Evolutionary conservation across 2,113 vertebrate genomes (phyloP), one percentile per base, ranked within the genome.

Genomic region (Phalacrocorax pelagicus): DNA sequence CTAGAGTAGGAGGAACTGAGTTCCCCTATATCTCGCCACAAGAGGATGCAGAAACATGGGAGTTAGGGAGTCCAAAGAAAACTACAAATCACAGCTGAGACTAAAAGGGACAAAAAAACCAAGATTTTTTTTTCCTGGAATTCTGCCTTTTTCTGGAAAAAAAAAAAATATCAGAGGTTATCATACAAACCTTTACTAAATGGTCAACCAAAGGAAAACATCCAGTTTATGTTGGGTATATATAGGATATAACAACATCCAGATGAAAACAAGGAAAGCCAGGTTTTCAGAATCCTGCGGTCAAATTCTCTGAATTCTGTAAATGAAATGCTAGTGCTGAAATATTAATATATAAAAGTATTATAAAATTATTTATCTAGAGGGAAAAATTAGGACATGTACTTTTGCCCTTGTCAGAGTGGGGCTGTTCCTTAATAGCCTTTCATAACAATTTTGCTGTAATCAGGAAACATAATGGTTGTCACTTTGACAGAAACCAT

Each of bases 201-300:
- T 44, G 8, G 10, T 59, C 40, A 82, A 19, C 5, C 14, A 86
- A n/a, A 47, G 11, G 23, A 17, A 92, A 73, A 69, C 5, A 18
- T 38, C 32, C 59, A 13, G 8, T 73, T 94, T 67, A 32, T 36
- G 42, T 26, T 57, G 7, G 12, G 10, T 77, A 38, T 52, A 46
- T 1, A 4, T 6, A n/a, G 15, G 10, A 49, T 52, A 55, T 14
- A 87, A 52, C 0, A 0, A 55, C 40, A 79, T 58, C 12, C 17
- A 75, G 55, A 58, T 12, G 27, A 78, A 58, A 80, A 54, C 14
- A 90, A 88, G 15, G 34, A 36, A 73, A 90, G 2, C 2, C 8
- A 52, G 5, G 12, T 61, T 88, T 77, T 77, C 62, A 49, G 59
- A 93, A 57, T 44, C 12, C 46, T 88, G 12, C 3, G 58, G 40